Evolutionary conservation across 2,888 invertebrate species (phyloP), one percentile per base, ranked within the genome.

Genomic region (Cerastis rubricosa): DNA sequence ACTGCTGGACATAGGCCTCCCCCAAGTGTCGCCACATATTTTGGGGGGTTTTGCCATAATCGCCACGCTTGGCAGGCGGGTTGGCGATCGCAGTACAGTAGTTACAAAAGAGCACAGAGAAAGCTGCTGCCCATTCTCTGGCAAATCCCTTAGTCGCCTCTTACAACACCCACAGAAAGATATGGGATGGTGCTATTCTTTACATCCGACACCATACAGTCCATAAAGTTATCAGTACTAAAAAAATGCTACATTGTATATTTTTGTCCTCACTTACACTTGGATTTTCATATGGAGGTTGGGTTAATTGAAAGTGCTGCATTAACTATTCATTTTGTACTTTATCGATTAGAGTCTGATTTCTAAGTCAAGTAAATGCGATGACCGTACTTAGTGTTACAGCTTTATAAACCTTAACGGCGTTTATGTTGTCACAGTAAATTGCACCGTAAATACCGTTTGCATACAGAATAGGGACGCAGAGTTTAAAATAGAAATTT

Each of bases 371-470:
- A 17, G 14, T 25, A 25, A 43, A 64, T 25, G n/a, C n/a, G 43
- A n/a, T 71, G 51, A 76, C 59, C 29, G 59, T 51, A 45, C 45
- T 47, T 47, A n/a, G n/a, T n/a, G n/a, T n/a, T 29, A 77, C 25
- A 29, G 17, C 51, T 69, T 64, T 67, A 14, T 51, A n/a, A 17
- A 69, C 9, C 7, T 29, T n/a, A n/a, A 47, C 14, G 11, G 19
- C 11, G n/a, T 54, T 19, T 6, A 7, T 29, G 43, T 73, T 47
- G 29, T 43, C 29, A 19, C 74, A 59, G 29, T 57, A 29, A 57
- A 65, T 66, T 35, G 25, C 61, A 61, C 43, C 4, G n/a, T 66
- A 49, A 67, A 51, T 7, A 35, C 35, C n/a, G n/a, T n/a, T n/a
- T n/a, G n/a, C n/a, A n/a, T n/a, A n/a, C n/a, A 11, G 25, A 17